These are phyloP conservation scores for Xenopus borealis DNA, from an alignment of 2,113 vertebrate species.

Conservation along the genomic window DNA sequence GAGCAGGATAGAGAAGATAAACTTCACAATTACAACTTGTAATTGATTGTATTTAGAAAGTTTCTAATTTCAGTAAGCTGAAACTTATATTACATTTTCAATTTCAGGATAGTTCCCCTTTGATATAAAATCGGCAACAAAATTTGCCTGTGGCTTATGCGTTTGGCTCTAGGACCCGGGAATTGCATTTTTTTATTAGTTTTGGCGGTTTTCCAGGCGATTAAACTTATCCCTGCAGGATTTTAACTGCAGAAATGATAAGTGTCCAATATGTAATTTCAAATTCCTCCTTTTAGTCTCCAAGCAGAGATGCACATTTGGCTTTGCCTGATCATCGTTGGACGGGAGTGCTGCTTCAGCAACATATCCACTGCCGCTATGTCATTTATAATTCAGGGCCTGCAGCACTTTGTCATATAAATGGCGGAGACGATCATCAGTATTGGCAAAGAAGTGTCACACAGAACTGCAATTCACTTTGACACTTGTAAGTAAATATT, in stretches of 20 bases:
- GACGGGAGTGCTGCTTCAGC: conserved; percentile 6
- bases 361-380: not conserved
- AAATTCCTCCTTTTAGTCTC: not conserved
- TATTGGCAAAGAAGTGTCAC: not conserved
- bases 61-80: too few relatives aligned
- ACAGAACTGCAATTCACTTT: not conserved
- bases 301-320: not conserved
- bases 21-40: too few relatives aligned
- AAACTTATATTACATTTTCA: too few relatives aligned
- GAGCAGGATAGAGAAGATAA: too few relatives aligned
- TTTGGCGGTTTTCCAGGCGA: not conserved
- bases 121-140: too few relatives aligned
- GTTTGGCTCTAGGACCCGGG: not conserved
- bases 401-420: not conserved
- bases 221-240: conserved; percentile 1
- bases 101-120: too few relatives aligned
- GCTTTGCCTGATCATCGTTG: not conserved
- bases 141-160: not conserved
- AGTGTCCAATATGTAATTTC: conserved; percentile 1
- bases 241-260: conserved; percentile 13
- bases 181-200: not conserved
- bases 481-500: not conserved
- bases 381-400: conserved; percentile 5
- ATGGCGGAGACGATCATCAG: not conserved
- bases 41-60: too few relatives aligned